Base-by-base conservation (phyloP, 2,888 invertebrate species). In the Sinotaia quadrata region DNA sequence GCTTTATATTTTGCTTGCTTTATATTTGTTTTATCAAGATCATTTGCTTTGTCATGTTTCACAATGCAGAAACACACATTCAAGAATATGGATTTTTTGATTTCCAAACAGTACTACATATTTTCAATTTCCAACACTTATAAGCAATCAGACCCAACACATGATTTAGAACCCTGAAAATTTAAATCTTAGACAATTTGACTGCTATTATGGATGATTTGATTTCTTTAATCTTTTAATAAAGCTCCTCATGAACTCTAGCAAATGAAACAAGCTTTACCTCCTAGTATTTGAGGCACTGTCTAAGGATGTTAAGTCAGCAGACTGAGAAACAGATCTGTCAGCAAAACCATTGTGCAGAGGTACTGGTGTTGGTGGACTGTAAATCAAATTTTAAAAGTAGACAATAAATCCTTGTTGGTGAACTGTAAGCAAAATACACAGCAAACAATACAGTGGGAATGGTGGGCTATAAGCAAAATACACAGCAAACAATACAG, bases 301-400 rank as follows among this genome's bases (percentile, higher is more conserved):
- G 67, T 87, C 86, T 62, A 85, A 68, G 41, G 85, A 86, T 37
- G 94, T 93, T 74, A 93, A 92, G 89, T 94, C 94, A 81, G 94
- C 93, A 24, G 66, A 67, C 66, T 75, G 92, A 92, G 65, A 65
- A 31, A 56, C n/a, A 8, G 65, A 65, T 52, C 65, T 73, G 33
- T 82, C 81, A 24, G 94, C 94, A 89, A 96, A 96, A 41, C 96
- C 96, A 89, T 97, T 96, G 89, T 96, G 96, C 24, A 94, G 93
- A 72, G 95, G 95, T 85, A 96, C 92, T 49, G 97, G 96, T 34
- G 96, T 96, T 36, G 96, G 96, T 68, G 97, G 96, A 81, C 94
- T 94, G 88, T 51, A 51, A n/a, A 21, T 8, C 21, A 51, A 51
- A 51, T 51, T 7, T 51, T 8, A n/a, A 15, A 51, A 15, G 15